phyloP scores from a whole-genome alignment of 2,888 invertebrate species.

The Galeopsomyia nigrocyanea region DNA sequence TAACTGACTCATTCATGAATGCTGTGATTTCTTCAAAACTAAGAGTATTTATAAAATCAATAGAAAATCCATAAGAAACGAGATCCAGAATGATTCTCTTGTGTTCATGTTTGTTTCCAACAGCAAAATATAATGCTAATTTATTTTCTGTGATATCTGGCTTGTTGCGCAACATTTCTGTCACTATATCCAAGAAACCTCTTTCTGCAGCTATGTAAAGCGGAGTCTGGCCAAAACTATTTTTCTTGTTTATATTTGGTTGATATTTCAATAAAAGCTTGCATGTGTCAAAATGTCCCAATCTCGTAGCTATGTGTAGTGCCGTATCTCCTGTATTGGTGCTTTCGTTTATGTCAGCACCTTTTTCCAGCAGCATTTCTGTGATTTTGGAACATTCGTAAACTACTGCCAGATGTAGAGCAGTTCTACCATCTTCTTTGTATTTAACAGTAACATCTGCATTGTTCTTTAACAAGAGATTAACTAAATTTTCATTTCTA shows the following conservation, averaged over 20 bases:
- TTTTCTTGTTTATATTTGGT: conserved; percentile 27
- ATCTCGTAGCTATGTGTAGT: conserved; percentile 26
- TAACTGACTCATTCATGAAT: conserved; percentile 12
- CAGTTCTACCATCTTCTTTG: conserved; percentile 20
- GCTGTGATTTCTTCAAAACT: neutral
- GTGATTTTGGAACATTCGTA: conserved; percentile 9
- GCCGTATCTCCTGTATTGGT: conserved; percentile 9
- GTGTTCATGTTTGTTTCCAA: neutral
- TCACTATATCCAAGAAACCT: conserved; percentile 13
- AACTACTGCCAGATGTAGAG: conserved; percentile 21
- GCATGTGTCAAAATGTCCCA: conserved; percentile 14
- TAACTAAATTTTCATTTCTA: conserved; percentile 17
- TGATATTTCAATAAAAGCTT: conserved; percentile 25
- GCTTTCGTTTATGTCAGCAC: conserved; percentile 13
- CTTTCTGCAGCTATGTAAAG: conserved; percentile 26
- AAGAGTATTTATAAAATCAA: conserved; percentile 8
- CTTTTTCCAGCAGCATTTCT: conserved; percentile 27
- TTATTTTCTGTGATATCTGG: conserved; percentile 18
- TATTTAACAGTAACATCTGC: conserved; percentile 13
- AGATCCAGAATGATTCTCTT: conserved; percentile 22
- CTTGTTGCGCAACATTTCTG: neutral
- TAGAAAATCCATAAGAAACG: conserved; percentile 18
- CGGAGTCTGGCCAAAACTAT: conserved; percentile 21
- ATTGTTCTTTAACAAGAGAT: conserved; percentile 18
- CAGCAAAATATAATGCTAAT: conserved; percentile 28